phyloP scores from a whole-genome alignment of 2,797 vertebrate genomes.

The Spinibarbus caldwelli region DNA sequence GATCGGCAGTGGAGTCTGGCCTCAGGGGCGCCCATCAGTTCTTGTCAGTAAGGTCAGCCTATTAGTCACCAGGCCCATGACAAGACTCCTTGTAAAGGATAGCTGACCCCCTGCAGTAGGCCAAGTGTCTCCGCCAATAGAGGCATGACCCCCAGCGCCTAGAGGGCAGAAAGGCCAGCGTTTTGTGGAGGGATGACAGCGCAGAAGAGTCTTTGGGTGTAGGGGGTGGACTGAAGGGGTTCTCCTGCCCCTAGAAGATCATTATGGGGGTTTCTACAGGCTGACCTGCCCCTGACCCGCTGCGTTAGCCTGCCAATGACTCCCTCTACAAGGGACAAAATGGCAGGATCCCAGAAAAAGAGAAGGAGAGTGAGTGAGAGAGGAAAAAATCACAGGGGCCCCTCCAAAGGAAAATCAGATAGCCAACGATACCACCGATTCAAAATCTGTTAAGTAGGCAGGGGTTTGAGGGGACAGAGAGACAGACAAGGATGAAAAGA shows the following conservation, averaged over 20 bases:
- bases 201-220: conserved; percentile 36
- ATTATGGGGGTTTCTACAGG: conserved; percentile 61
- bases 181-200: conserved; percentile 40
- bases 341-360: conserved; percentile 54
- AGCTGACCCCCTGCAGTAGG: conserved; percentile 74
- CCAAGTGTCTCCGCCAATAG: conserved; percentile 77
- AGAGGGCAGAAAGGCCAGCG: conserved; percentile 55
- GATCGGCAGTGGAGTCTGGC: conserved; percentile 65
- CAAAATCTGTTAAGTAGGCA: conserved; percentile 47
- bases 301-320: conserved; percentile 66
- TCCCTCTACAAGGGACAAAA: conserved; percentile 68
- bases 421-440: conserved; percentile 66
- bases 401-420: conserved; percentile 65
- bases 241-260: conserved; percentile 49
- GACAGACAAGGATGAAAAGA: conserved; percentile 37
- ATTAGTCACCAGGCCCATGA: conserved; percentile 82
- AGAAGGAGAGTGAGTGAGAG: conserved; percentile 5
- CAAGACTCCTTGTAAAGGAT: conserved; percentile 77
- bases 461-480: neutral
- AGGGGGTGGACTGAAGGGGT: conserved; percentile 29
- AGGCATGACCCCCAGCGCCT: conserved; percentile 73
- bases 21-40: conserved; percentile 79
- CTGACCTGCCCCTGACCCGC: conserved; percentile 76
- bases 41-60: conserved; percentile 76
- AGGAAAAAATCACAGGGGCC: conserved; percentile 52